Evolutionary conservation across 2,797 vertebrate species (phyloP).

Genomic region (Sebastes oblongus): DNA sequence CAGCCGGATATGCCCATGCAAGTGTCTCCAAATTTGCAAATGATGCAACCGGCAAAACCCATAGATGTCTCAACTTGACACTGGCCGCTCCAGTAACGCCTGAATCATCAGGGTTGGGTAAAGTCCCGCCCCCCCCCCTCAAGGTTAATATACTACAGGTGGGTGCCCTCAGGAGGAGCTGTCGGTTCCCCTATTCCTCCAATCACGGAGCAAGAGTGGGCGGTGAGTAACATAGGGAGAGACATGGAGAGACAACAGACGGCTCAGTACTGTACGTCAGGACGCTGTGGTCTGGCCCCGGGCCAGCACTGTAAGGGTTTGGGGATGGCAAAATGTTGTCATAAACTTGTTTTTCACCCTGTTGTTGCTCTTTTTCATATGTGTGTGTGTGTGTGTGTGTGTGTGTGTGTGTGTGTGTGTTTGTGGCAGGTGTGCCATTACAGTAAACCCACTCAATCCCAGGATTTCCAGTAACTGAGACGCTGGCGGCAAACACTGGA

Average conservation of each 20-base stretch:
- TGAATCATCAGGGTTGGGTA: constrained; percentile 65
- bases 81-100: constrained; percentile 16
- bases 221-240: constrained; percentile 58
- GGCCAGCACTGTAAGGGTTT: constrained; percentile 64
- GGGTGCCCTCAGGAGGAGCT: constrained; percentile 59
- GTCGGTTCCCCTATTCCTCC: constrained; percentile 52
- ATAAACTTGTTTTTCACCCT: constrained; percentile 79
- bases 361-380: constrained; percentile 45
- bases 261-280: constrained; percentile 47
- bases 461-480: constrained; percentile 75
- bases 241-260: constrained; percentile 45
- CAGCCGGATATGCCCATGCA: constrained; percentile 23
- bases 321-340: constrained; percentile 67
- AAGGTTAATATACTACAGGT: constrained; percentile 65
- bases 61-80: constrained; percentile 62
- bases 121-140: constrained; percentile 32
- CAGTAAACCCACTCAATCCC: constrained; percentile 69
- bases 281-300: constrained; percentile 67
- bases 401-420: constrained; percentile 15
- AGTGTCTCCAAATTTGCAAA: constrained; percentile 36
- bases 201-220: constrained; percentile 36
- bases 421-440: constrained; percentile 71
- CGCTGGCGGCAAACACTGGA: constrained; percentile 59
- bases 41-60: constrained; percentile 60
- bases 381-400: constrained; percentile 4